Evolutionary conservation across 2,113 vertebrate species (phyloP), one percentile per base, ranked within the genome.

Genomic region (Maccullochella peelii): DNA sequence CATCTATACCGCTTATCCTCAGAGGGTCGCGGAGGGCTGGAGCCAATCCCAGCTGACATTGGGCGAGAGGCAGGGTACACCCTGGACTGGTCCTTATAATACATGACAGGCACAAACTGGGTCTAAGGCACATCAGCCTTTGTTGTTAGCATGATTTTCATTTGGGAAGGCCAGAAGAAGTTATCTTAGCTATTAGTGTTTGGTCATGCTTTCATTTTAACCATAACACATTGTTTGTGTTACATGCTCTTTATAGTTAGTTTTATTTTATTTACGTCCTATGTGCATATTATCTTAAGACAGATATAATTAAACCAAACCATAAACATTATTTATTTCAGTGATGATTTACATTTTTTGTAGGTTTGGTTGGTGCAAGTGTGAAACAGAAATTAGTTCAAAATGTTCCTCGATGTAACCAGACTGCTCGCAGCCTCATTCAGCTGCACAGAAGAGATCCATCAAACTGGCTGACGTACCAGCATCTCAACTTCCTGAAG

Each of bases 401-500:
- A 87, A 89, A 72, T 75, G 75, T 88, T 57, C 77, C 90, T 0
- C 0, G 83, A 2, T 79, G 79, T 44, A 94, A 91, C 77, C 67
- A 87, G 6, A 91, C 91, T 0, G 77, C 93, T 36, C 92, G 92
- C 77, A 91, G 70, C 44, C 90, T 96, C 0, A 73, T 95, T 42
- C 95, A 90, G 18, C 93, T 96, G 14, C 95, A 94, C 84, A 94
- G 62, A 14, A 91, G 62, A 54, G 86, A 93, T 55, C 92, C 79
- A 1, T 55, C 88, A 54, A 93, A 88, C 30, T 90, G 96, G 94
- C 88, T 96, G 59, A 96, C 97, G 0, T 97, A 97, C 91, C 97
- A 98, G 78, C 97, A 96, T 83, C 94, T 97, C 5, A 95, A 77
- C 86, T 97, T 97, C 79, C 94, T 97, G 36, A 98, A 94, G 87